phyloP scores from a whole-genome alignment of 2,113 vertebrate genomes.

The Zapornia atra region DNA sequence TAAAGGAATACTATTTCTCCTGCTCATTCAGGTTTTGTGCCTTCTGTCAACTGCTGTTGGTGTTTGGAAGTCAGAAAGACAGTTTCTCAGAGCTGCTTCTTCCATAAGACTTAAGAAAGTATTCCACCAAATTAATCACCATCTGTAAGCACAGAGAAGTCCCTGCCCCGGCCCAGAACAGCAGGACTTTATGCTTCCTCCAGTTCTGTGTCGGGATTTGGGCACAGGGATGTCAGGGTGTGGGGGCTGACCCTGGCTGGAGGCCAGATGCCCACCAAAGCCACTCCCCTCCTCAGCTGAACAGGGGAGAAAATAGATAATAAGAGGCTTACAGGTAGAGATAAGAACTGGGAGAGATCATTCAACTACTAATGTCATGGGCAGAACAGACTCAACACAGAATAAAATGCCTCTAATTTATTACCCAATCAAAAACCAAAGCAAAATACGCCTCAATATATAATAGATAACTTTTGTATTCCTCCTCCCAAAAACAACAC shows the following conservation, averaged over 20 bases:
- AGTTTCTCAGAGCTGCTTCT: neutral
- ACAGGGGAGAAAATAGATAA: too few species aligned
- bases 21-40: neutral
- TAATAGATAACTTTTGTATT: neutral
- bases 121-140: neutral
- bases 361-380: too few species aligned
- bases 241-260: too few species aligned
- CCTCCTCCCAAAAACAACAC: rapidly evolving
- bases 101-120: neutral
- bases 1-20: neutral
- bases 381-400: too few species aligned
- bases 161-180: neutral
- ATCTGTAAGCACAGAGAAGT: neutral
- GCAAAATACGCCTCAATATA: neutral
- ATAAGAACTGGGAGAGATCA: too few species aligned
- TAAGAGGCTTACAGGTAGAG: too few species aligned
- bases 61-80: neutral
- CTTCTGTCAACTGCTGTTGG: neutral
- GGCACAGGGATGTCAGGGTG: neutral
- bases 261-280: too few species aligned
- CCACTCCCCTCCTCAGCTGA: too few species aligned
- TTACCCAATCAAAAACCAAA: neutral
- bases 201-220: neutral
- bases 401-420: too few species aligned
- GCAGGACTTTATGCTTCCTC: rapidly evolving